Percentiles rank a stretch among this genome's conserved stretches.
Evolutionary conservation across 2,888 invertebrate species (phyloP).

Genomic region (Drosophila cognata): DNA sequence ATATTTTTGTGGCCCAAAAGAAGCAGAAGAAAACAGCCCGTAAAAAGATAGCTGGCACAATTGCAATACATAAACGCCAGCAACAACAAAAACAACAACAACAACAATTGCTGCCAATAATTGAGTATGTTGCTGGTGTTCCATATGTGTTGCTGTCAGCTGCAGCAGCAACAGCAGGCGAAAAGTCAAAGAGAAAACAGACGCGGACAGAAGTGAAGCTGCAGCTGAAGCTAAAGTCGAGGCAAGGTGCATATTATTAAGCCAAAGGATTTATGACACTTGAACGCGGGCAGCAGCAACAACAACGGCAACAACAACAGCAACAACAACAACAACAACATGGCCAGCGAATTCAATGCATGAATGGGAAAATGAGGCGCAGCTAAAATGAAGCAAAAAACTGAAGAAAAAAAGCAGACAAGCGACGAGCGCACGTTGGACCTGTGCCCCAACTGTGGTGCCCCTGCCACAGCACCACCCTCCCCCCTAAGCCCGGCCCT

Average conservation of each 20-base stretch:
- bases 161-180: slow-evolving; percentile 17
- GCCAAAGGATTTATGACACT: slow-evolving; percentile 83
- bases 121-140: slow-evolving; percentile 32
- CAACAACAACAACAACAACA: slow-evolving; percentile 23
- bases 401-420: slow-evolving; percentile 24
- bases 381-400: slow-evolving; percentile 49
- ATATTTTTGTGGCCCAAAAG: background rate
- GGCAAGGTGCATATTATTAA: slow-evolving; percentile 84
- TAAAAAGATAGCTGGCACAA: slow-evolving; percentile 40
- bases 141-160: slow-evolving; percentile 19
- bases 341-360: slow-evolving; percentile 66
- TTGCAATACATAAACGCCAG: slow-evolving; percentile 49
- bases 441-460: slow-evolving; percentile 62
- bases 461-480: background rate
- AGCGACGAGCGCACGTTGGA: slow-evolving; percentile 66
- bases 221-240: slow-evolving; percentile 35
- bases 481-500: background rate
- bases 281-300: slow-evolving; percentile 63
- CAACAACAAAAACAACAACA: slow-evolving; percentile 9
- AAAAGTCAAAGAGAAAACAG: slow-evolving; percentile 16
- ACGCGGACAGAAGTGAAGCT: slow-evolving; percentile 13
- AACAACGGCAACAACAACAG: slow-evolving; percentile 22
- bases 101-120: slow-evolving; percentile 29
- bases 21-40: slow-evolving; percentile 9
- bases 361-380: slow-evolving; percentile 80